Evolutionary conservation across 53 echinoderm and acorn worm genomes (phyloP).

Genomic region (Crossaster papposus): DNA sequence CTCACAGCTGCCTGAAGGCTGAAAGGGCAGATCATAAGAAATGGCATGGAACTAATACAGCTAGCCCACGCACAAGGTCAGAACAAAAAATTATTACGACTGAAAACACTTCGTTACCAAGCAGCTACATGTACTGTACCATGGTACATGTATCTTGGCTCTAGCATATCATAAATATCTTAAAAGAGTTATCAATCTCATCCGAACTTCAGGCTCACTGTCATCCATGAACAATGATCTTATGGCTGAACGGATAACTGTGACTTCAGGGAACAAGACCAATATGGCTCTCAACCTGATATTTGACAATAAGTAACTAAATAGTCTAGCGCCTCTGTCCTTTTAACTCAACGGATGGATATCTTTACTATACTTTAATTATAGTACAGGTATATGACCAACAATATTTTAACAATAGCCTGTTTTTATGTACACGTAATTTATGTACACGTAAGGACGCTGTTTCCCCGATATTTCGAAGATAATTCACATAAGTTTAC

Average conservation of each 20-base stretch:
- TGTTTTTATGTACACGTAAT: too few relatives aligned
- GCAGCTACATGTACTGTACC: background rate
- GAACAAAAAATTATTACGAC: background rate
- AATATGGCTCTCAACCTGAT: background rate
- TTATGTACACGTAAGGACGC: too few relatives aligned
- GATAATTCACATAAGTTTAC: too few relatives aligned
- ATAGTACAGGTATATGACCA: too few relatives aligned
- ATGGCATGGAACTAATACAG: slow-evolving; percentile 28
- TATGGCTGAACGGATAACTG: background rate
- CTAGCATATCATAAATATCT: too few relatives aligned
- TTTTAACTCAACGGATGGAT: background rate
- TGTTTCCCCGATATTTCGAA: too few relatives aligned
- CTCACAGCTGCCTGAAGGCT: background rate
- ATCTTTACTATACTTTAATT: too few relatives aligned
- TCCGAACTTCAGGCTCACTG: background rate
- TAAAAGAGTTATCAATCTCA: too few relatives aligned
- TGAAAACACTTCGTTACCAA: background rate
- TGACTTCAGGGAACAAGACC: background rate
- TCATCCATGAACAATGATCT: background rate
- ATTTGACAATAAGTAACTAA: background rate
- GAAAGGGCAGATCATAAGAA: background rate
- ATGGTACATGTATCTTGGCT: background rate
- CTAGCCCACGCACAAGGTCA: slow-evolving; percentile 24
- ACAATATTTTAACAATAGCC: too few relatives aligned
- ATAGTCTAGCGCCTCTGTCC: background rate